Evolutionary conservation across 2,797 vertebrate genomes (phyloP).

Genomic region (Podarcis lilfordi): DNA sequence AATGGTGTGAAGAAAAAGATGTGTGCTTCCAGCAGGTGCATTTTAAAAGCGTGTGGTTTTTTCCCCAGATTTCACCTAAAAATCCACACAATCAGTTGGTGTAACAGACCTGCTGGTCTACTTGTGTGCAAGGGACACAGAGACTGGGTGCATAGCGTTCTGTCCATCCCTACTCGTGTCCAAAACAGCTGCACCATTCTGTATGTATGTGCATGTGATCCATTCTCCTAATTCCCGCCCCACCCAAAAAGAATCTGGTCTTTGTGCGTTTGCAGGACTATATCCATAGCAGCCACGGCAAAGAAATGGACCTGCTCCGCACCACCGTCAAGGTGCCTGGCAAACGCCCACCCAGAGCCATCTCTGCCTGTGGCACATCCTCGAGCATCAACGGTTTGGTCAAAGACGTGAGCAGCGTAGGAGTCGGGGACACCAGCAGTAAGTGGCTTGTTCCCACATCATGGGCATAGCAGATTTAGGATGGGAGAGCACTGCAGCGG

Average conservation of each 20-base stretch:
- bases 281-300: slow-evolving; percentile 90
- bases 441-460: slow-evolving; percentile 66
- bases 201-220: background rate
- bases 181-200: background rate
- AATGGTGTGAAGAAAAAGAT: too few species aligned
- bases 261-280: slow-evolving; percentile 83
- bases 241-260: background rate
- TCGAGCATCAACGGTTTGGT: slow-evolving; percentile 89
- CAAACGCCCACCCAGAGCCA: slow-evolving; percentile 92
- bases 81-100: background rate
- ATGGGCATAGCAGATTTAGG: background rate
- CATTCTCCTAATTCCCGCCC: background rate
- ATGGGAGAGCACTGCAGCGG: too few species aligned
- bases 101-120: too few species aligned
- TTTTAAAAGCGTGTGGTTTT: background rate
- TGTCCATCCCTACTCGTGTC: background rate
- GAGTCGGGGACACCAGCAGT: slow-evolving; percentile 71
- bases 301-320: slow-evolving; percentile 92
- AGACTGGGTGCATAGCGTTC: too few species aligned
- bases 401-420: slow-evolving; percentile 78
- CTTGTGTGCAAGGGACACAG: too few species aligned
- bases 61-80: background rate
- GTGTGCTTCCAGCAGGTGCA: too few species aligned
- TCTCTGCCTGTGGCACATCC: slow-evolving; percentile 83
- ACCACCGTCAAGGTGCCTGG: slow-evolving; percentile 97